Percentiles rank a stretch among this genome's conserved stretches.
phyloP scores from a whole-genome alignment of 2,888 invertebrate genomes.

The Halocaridina rubra region DNA sequence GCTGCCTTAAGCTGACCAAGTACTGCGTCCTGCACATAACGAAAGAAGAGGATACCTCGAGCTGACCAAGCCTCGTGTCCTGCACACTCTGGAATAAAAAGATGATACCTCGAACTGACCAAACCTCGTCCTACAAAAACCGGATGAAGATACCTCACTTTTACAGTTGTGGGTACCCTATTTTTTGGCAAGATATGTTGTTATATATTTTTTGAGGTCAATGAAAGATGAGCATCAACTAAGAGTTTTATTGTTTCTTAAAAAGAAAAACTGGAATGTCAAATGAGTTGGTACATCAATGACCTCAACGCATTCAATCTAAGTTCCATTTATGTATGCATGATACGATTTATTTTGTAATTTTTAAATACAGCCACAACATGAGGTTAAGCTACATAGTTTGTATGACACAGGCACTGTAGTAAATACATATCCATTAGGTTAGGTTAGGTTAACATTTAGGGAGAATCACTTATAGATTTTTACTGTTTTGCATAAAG shows the following conservation, averaged over 20 bases:
- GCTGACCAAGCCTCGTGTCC: neutral
- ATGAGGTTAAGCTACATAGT: neutral
- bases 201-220: neutral
- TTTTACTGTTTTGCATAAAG: no score
- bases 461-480: no score
- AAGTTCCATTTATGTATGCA: no score
- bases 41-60: no score
- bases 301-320: conserved; percentile 29
- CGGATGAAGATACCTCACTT: no score
- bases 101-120: neutral
- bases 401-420: neutral
- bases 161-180: no score
- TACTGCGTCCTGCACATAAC: no score
- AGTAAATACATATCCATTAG: neutral
- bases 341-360: no score
- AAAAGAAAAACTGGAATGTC: conserved; percentile 42
- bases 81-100: neutral
- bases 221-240: neutral
- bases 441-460: no score
- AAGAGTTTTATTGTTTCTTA: conserved; percentile 36
- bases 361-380: no score
- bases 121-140: no score
- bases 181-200: neutral
- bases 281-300: conserved; percentile 25
- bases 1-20: no score